Percentiles rank a stretch among this genome's conserved stretches.
These are phyloP conservation scores for Corythoichthys haematopterus DNA, from an alignment of 2,113 vertebrate species.

Conservation along the genomic window DNA sequence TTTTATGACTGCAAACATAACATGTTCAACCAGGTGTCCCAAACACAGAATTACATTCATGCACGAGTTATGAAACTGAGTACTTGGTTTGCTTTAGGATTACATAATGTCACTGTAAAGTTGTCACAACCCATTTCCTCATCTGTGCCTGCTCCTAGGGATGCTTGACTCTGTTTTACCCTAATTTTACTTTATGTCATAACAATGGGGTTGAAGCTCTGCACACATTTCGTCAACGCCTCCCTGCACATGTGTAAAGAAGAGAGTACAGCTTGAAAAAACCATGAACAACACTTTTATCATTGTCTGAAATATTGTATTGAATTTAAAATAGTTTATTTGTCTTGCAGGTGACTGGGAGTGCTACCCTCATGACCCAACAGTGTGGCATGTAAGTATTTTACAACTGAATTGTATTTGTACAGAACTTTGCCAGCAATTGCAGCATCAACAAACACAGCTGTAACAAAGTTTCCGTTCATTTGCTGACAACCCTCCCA, in stretches of 20 bases:
- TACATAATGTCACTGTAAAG: slow-evolving; percentile 51
- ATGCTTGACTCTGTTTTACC: slow-evolving; percentile 51
- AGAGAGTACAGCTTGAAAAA: neutral
- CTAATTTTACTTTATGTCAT: slow-evolving; percentile 49
- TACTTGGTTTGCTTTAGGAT: slow-evolving; percentile 40
- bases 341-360: slow-evolving; percentile 85
- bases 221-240: slow-evolving; percentile 21
- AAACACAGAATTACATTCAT: slow-evolving; percentile 14
- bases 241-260: neutral
- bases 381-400: slow-evolving; percentile 90
- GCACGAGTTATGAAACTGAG: slow-evolving; percentile 27
- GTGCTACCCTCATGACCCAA: slow-evolving; percentile 92
- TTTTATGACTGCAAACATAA: slow-evolving; percentile 8
- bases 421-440: neutral
- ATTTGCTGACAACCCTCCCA: no score
- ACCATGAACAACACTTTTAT: neutral
- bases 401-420: neutral
- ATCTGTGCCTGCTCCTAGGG: slow-evolving; percentile 44
- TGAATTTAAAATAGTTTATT: neutral
- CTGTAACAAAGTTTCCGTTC: neutral
- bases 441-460: neutral
- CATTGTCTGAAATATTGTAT: neutral
- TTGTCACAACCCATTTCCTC: slow-evolving; percentile 54
- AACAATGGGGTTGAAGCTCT: slow-evolving; percentile 39
- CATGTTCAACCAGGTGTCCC: slow-evolving; percentile 9